Evolutionary conservation across 2,888 invertebrate species (phyloP), one percentile per base, ranked within the genome.

Genomic region (Chrysomela aeneicollis): DNA sequence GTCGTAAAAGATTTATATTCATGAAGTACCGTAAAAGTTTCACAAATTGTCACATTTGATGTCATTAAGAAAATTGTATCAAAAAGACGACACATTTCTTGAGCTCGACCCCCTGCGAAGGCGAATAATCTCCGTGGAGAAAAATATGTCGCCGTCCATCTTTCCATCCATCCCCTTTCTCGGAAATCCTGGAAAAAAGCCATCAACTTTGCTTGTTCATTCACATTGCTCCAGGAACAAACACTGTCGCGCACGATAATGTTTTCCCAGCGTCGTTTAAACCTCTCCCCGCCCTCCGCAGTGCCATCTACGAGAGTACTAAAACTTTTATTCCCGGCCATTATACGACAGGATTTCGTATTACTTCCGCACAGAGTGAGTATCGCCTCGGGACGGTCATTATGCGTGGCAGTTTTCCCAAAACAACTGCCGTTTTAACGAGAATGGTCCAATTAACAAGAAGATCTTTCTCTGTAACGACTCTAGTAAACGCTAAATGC

Each of bases 401-500:
- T 68, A 65, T 61, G 61, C 61, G 66, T 59, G 59, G 57, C 64
- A 53, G 49, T 60, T 62, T 64, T 64, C 57, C 64, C 67, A 60
- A 67, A 61, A 68, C 64, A 64, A 68, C 64, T 62, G 68, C 62
- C 64, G 46, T 51, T 59, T 60, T 66, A 66, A 68, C 69, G 67
- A 64, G 64, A 61, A 68, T 37, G 64, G 61, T 22, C 64, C 66
- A 66, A 68, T 70, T 70, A 70, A 67, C 67, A 62, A 54, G 59
- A 51, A 57, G 54, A 55, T 61, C 68, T 52, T 62, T 58, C 67
- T 69, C 66, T 63, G 64, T 71, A 71, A 69, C 66, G 69, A 54
- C 60, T 37, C 55, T 52, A 64, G 63, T 67, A 69, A 71, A 69
- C 62, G 64, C 64, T 67, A 67, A 67, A 67, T 61, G 66, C 64